Evolutionary conservation across 2,797 vertebrate species (phyloP), one percentile per base, ranked within the genome.

Genomic region (Ibycter americanus): DNA sequence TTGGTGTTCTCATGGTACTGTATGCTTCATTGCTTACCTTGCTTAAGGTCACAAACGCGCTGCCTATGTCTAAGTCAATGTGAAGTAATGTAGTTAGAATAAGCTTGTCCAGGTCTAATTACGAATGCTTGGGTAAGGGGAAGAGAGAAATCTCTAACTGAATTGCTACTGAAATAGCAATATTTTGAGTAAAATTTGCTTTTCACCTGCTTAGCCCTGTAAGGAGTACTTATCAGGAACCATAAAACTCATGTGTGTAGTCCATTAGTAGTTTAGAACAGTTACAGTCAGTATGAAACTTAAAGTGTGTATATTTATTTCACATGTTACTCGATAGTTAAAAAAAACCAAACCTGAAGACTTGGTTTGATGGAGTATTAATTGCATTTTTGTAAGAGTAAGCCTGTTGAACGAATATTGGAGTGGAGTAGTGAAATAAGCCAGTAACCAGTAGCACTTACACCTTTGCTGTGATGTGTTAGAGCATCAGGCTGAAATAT

Each of bases 1-100:
- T 99, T 97, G 99, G 99, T 92, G 99, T 99, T 93, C 98, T 99
- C 83, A 99, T 99, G 99, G 99, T 99, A 99, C 87, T 96, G 94
- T 97, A 83, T 58, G 95, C 56, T 85, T 92, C 58, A 0, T 54
- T 88, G 32, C 79, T 83, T 92, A 31, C 90, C 89, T 89, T 58
- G 44, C 59, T 70, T 95, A 83, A 71, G 72, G 73, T 91, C 90
- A 36, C 82, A 83, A 46, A 85, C 58, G 8, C n/a, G 2, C 34
- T 67, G 67, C 32, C 1, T 38, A 5, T 32, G 54, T 77, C 38
- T 51, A 12, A 76, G n/a, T 21, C 23, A 52, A 65, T 59, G 58
- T 59, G 47, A 51, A 68, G 22, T 61, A 44, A 46, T 22, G 20
- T 86, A 11, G 27, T 90, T 66, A 74, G 42, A 58, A 74, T 86